These are phyloP conservation scores for Manacus vitellinus DNA, from an alignment of 2,113 vertebrate species.

Conservation along the genomic window DNA sequence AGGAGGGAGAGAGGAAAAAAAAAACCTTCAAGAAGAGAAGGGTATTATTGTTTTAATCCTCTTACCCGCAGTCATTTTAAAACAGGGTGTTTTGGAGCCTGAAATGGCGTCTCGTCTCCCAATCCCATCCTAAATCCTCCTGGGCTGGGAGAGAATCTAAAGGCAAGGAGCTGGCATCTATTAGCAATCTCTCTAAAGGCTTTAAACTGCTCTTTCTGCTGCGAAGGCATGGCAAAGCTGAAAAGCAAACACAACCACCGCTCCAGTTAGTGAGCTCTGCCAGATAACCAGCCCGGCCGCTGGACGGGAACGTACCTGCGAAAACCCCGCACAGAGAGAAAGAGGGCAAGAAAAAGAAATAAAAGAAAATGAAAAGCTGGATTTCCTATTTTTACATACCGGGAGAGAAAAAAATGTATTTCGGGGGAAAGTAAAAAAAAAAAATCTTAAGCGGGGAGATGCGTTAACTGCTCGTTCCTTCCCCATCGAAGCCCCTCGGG, in stretches of 20 bases:
- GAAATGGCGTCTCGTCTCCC: conserved; percentile 91
- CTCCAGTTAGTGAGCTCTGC: conserved; percentile 67
- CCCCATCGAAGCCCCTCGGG: not conserved
- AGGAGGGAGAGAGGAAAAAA: conserved; percentile 71
- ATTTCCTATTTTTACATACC: not conserved
- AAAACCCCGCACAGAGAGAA: not conserved
- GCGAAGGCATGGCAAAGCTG: conserved; percentile 80
- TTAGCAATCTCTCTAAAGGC: conserved; percentile 80
- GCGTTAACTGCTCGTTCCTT: no score
- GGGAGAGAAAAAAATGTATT: not conserved
- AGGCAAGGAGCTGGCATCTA: conserved; percentile 81
- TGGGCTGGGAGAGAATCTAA: conserved; percentile 84
- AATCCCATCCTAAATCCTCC: conserved; percentile 86
- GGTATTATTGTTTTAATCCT: conserved; percentile 99
- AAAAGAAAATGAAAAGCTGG: not conserved
- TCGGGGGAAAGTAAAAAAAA: not conserved
- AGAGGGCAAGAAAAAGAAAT: not conserved
- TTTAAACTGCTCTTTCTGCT: conserved; percentile 78
- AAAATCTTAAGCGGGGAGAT: not conserved
- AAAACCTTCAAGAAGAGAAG: conserved; percentile 90
- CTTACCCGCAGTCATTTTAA: conserved; percentile 96
- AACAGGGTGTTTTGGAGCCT: conserved; percentile 89
- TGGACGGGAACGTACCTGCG: conserved; percentile 15
- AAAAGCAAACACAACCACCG: conserved; percentile 79
- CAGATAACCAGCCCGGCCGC: conserved; percentile 18